phyloP scores from a whole-genome alignment of 2,888 invertebrate genomes.

The Aporophyla nigra region DNA sequence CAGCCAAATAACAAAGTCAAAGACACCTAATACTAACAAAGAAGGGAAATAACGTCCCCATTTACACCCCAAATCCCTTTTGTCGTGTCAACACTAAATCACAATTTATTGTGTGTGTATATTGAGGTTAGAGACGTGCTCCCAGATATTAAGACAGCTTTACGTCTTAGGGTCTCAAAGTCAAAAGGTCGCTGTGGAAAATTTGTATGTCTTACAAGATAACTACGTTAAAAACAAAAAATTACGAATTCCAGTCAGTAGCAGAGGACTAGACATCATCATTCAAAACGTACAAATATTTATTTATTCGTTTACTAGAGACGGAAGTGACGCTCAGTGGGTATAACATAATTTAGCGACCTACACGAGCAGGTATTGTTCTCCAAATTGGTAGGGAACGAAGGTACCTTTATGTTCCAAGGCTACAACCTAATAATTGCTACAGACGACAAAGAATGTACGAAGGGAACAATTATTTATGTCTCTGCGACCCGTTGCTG shows the following conservation, averaged over 20 bases:
- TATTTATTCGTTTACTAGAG: conserved; percentile 26
- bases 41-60: conserved; percentile 40
- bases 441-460: conserved; percentile 47
- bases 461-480: conserved; percentile 48
- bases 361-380: conserved; percentile 62
- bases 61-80: conserved; percentile 52
- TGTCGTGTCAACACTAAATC: conserved; percentile 52
- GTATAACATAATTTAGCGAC: conserved; percentile 52
- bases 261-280: conserved; percentile 2
- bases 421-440: conserved; percentile 24
- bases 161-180: conserved; percentile 22
- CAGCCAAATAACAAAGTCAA: conserved; percentile 31
- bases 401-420: conserved; percentile 24
- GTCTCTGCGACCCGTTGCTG: conserved; percentile 6
- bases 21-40: conserved; percentile 14
- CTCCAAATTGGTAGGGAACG: conserved; percentile 53
- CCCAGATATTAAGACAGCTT: conserved; percentile 26
- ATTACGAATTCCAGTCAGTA: conserved; percentile 24
- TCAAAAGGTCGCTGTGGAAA: conserved; percentile 26
- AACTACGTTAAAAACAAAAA: conserved; percentile 31
- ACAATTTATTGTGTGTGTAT: conserved; percentile 39
- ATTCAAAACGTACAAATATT: conserved; percentile 31
- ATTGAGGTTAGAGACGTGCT: conserved; percentile 44
- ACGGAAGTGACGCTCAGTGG: conserved; percentile 54
- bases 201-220: background rate